Evolutionary conservation across 2,797 vertebrate genomes (phyloP).

Genomic region (Etheostoma nigrum): DNA sequence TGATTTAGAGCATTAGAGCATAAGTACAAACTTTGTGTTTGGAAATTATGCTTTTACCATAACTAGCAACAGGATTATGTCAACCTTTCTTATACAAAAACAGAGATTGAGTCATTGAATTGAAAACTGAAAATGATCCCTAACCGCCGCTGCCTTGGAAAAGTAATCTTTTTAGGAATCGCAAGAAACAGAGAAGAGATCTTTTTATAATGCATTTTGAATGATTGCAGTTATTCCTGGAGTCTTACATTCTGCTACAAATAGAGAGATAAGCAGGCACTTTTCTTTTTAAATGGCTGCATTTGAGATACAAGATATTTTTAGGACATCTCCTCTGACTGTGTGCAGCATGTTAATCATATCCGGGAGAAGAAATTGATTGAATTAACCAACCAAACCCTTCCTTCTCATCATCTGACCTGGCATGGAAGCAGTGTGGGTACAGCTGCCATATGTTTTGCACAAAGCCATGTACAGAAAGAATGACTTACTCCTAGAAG

Average conservation of each 20-base stretch:
- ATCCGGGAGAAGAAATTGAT: slow-evolving; percentile 39
- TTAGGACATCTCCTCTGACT: slow-evolving; percentile 37
- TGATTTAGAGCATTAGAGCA: slow-evolving; percentile 8
- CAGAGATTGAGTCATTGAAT: slow-evolving; percentile 10
- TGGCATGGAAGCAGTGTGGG: slow-evolving; percentile 13
- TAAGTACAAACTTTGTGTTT: neutral
- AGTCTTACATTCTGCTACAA: slow-evolving; percentile 28
- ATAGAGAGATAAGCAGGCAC: slow-evolving; percentile 21
- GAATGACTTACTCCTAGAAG: slow-evolving; percentile 85
- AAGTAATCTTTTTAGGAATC: slow-evolving; percentile 33
- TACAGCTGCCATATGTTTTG: neutral
- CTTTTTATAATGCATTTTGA: slow-evolving; percentile 60
- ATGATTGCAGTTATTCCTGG: slow-evolving; percentile 65
- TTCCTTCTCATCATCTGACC: slow-evolving; percentile 29
- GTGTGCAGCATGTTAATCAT: slow-evolving; percentile 48
- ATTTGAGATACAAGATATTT: slow-evolving; percentile 43
- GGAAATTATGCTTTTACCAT: slow-evolving; percentile 6
- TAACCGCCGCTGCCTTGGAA: neutral
- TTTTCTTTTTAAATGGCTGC: slow-evolving; percentile 37
- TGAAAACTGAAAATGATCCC: slow-evolving; percentile 16
- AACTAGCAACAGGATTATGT: slow-evolving; percentile 3
- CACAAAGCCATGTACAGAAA: neutral
- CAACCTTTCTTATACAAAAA: neutral
- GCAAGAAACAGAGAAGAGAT: slow-evolving; percentile 27
- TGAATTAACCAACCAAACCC: slow-evolving; percentile 26